phyloP scores from a whole-genome alignment of 2,888 invertebrate species.

The Philaethria dido region DNA sequence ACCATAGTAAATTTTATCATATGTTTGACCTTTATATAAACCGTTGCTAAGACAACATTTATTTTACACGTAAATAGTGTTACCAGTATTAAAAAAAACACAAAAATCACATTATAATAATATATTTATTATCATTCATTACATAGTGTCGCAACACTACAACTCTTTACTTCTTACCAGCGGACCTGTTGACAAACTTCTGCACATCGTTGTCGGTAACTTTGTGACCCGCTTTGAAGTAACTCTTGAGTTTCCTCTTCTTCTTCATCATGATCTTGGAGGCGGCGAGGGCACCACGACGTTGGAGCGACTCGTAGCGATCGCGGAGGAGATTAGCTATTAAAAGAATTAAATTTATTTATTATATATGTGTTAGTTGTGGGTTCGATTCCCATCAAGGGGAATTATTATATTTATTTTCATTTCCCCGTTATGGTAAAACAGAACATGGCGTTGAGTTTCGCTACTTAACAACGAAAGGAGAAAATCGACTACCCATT shows the following conservation, averaged over 20 bases:
- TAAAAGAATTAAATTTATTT: conserved; percentile 36
- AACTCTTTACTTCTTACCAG: conserved; percentile 34
- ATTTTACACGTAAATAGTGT: no score
- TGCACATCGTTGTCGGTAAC: conserved; percentile 82
- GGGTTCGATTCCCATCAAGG: no score
- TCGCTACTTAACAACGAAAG: no score
- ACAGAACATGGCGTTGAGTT: no score
- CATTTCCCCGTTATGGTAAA: no score
- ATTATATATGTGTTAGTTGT: not conserved
- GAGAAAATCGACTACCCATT: no score
- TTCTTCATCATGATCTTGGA: conserved; percentile 86
- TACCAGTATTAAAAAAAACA: no score
- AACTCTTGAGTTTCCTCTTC: conserved; percentile 89
- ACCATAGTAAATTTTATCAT: no score
- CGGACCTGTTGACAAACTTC: conserved; percentile 53
- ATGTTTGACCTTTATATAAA: no score
- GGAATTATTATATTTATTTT: no score
- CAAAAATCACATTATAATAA: no score
- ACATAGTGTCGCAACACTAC: not conserved
- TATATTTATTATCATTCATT: not conserved
- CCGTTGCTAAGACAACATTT: no score
- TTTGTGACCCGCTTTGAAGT: conserved; percentile 83
- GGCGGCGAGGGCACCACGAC: conserved; percentile 94
- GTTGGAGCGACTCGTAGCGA: conserved; percentile 94
- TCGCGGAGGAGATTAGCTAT: conserved; percentile 90